Evolutionary conservation across 2,888 invertebrate genomes (phyloP).

Genomic region (Philaethria dido): DNA sequence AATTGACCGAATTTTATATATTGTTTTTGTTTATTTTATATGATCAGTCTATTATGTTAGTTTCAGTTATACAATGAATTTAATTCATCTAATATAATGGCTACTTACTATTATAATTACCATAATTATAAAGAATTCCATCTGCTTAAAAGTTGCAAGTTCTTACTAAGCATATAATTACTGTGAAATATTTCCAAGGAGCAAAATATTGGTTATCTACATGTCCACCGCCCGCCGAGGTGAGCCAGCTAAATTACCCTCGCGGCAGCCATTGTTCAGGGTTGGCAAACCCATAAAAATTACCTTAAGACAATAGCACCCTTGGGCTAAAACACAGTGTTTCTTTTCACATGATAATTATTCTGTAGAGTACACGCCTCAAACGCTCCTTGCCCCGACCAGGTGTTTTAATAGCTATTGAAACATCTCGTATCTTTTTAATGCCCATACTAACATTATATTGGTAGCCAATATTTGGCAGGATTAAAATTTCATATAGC

Average conservation of each 20-base stretch:
- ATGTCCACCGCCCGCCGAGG: constrained; percentile 48
- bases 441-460: constrained; percentile 42
- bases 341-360: constrained; percentile 67
- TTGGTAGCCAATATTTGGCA: constrained; percentile 37
- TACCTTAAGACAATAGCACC: constrained; percentile 81
- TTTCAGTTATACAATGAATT: neutral
- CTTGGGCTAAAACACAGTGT: constrained; percentile 73
- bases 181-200: constrained; percentile 13
- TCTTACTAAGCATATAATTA: constrained; percentile 16
- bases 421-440: constrained; percentile 49
- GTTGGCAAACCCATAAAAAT: constrained; percentile 80
- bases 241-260: constrained; percentile 50
- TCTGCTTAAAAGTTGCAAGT: constrained; percentile 1
- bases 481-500: constrained; percentile 39
- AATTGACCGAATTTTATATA: constrained; percentile 15
- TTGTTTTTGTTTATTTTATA: neutral
- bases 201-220: constrained; percentile 25
- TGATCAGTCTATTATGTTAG: neutral
- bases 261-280: constrained; percentile 76
- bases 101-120: neutral
- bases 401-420: constrained; percentile 61
- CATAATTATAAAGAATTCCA: neutral
- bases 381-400: constrained; percentile 72
- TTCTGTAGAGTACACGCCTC: constrained; percentile 68
- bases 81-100: neutral